Evolutionary conservation across 2,797 vertebrate genomes (phyloP).

Genomic region (Cygnus olor): DNA sequence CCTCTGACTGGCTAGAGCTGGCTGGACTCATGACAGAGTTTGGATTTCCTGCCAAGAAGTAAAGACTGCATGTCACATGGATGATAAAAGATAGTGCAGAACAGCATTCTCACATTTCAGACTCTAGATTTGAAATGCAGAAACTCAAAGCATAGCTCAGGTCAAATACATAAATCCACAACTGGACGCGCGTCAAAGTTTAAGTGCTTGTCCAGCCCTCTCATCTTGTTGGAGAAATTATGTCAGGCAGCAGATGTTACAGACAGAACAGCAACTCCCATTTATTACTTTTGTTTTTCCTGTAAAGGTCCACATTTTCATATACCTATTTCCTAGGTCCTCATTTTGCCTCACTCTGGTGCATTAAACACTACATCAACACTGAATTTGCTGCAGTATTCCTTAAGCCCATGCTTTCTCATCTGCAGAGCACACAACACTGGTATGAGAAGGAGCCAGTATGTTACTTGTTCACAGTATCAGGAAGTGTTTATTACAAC

Average conservation of each 20-base stretch:
- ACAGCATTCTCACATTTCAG: not conserved
- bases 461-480: not conserved
- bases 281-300: not conserved
- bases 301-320: not conserved
- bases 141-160: not conserved
- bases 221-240: not conserved
- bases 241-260: not conserved
- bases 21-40: constrained; percentile 94
- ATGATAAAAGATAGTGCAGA: not conserved
- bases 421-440: not conserved
- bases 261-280: not conserved
- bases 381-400: not conserved
- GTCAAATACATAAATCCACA: not conserved
- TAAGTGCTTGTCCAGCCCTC: not conserved
- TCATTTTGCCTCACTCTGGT: not conserved
- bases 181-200: not conserved
- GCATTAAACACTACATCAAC: not conserved
- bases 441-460: not conserved
- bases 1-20: constrained; percentile 90
- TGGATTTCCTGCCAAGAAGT: constrained; percentile 86
- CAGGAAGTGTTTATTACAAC: not conserved
- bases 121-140: not conserved
- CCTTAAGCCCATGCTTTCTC: not conserved
- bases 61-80: not conserved
- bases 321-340: not conserved